phyloP scores from a whole-genome alignment of 2,113 vertebrate genomes.

The Corythaeola cristata region DNA sequence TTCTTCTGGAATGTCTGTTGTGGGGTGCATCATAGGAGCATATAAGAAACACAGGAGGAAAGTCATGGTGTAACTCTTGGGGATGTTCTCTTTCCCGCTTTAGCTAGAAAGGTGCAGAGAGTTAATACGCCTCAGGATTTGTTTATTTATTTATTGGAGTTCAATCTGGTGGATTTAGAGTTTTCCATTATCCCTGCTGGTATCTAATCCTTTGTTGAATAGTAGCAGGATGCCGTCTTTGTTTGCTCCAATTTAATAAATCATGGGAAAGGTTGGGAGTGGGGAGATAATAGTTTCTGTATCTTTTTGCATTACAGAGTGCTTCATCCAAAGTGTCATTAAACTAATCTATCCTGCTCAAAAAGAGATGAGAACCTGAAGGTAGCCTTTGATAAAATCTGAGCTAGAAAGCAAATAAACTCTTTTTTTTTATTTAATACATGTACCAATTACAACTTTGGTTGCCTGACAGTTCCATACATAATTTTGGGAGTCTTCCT shows the following conservation, averaged over 20 bases:
- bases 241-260: conserved; percentile 3
- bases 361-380: neutral
- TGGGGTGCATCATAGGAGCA: fast-evolving
- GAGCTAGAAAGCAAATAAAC: neutral
- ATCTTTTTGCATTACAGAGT: neutral
- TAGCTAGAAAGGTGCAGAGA: neutral
- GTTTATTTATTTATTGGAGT: neutral
- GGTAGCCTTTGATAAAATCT: neutral
- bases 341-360: neutral
- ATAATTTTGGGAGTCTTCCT: neutral
- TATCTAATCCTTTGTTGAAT: conserved; percentile 7
- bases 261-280: neutral
- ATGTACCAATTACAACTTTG: neutral
- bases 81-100: neutral
- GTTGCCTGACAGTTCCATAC: neutral
- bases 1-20: fast-evolving
- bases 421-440: neutral
- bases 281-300: neutral
- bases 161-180: neutral
- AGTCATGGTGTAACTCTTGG: neutral
- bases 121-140: neutral
- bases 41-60: neutral
- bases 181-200: neutral
- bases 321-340: neutral
- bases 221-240: neutral